A percentile compares a stretch with the other conserved stretches of the same genome.
phyloP scores from a whole-genome alignment of 2,797 vertebrate genomes.

The Acipenser transmontanus region DNA sequence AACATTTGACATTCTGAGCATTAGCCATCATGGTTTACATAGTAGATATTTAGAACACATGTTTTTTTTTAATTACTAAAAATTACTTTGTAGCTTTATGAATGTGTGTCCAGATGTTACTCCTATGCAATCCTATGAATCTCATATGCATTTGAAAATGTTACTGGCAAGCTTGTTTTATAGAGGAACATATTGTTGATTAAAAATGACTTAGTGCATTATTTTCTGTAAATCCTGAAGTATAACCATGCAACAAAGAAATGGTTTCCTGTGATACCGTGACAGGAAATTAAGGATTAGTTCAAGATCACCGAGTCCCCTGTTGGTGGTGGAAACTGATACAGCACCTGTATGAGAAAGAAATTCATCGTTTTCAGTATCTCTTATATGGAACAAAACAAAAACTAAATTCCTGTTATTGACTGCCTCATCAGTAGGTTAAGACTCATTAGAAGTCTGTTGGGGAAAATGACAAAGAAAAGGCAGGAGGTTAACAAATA shows the following conservation, averaged over 20 bases:
- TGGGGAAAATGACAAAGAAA: constrained; percentile 49
- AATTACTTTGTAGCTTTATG: too few species aligned
- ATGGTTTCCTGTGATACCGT: neutral
- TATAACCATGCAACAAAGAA: neutral
- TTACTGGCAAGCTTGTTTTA: neutral
- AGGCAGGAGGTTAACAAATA: constrained; percentile 52
- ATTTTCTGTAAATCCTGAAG: neutral
- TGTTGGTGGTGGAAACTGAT: constrained; percentile 35
- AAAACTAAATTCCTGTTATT: constrained; percentile 45
- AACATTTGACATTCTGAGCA: too few species aligned
- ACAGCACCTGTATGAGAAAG: constrained; percentile 23
- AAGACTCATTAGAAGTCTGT: constrained; percentile 41
- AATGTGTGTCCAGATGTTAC: too few species aligned
- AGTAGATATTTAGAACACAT: too few species aligned
- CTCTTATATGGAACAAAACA: constrained; percentile 45
- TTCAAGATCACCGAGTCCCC: constrained; percentile 12
- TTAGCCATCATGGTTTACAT: too few species aligned
- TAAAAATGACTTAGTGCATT: constrained; percentile 8
- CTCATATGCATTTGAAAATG: too few species aligned
- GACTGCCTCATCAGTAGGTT: constrained; percentile 50
- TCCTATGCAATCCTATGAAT: too few species aligned
- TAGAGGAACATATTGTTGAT: constrained; percentile 1
- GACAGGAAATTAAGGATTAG: constrained; percentile 24
- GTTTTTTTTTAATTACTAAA: too few species aligned
- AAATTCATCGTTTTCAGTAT: constrained; percentile 37